A percentile compares a stretch with the other conserved stretches of the same genome.
Conservation (phyloP, 2,113 vertebrate genomes). For the Cnemophilus loriae region DNA sequence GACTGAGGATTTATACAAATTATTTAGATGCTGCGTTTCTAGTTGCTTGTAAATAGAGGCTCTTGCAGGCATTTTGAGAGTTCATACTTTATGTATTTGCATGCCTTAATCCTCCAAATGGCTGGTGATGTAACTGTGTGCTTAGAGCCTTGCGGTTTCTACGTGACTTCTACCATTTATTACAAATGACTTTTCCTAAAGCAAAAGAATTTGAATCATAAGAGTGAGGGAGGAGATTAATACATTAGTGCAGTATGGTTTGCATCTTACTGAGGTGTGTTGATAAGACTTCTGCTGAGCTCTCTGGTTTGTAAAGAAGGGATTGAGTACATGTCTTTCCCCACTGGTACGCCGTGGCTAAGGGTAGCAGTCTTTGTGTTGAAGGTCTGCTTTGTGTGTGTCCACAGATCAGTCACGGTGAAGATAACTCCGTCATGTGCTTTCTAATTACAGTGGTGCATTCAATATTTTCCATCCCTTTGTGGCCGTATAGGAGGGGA, state of each 20-base stretch:
- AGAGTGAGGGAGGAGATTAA: neutral
- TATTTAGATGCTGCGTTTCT: neutral
- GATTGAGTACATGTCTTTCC: neutral
- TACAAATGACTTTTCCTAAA: neutral
- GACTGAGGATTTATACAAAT: neutral
- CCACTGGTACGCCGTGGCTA: neutral
- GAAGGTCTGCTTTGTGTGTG: neutral
- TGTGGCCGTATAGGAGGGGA: neutral
- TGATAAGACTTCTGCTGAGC: neutral
- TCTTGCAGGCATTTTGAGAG: neutral
- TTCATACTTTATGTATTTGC: neutral
- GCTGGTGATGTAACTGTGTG: neutral
- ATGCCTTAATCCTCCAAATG: neutral
- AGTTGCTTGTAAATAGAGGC: neutral
- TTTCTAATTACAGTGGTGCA: neutral
- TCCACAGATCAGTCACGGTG: neutral
- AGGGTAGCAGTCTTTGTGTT: neutral
- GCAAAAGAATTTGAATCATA: neutral
- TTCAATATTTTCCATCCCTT: constrained; percentile 11
- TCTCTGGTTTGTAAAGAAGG: neutral
- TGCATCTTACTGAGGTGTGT: neutral
- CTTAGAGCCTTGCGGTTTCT: neutral
- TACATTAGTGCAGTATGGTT: neutral
- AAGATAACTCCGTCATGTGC: neutral
- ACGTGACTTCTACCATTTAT: neutral